Percentiles rank a stretch among this genome's conserved stretches.
phyloP scores from a whole-genome alignment of 2,797 vertebrate genomes.

The Cottoperca gobio region DNA sequence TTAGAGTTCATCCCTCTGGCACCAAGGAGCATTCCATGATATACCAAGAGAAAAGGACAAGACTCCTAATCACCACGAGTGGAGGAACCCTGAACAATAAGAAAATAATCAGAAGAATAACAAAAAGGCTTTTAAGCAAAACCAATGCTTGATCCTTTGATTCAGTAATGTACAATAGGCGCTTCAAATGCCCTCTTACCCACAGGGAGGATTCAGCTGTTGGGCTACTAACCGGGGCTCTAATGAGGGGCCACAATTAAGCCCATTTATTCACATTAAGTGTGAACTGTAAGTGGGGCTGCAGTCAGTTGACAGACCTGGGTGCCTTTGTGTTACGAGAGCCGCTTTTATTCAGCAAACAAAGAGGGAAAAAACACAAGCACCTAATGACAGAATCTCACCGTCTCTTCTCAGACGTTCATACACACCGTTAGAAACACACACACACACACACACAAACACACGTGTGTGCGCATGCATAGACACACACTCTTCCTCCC shows the following conservation, averaged over 20 bases:
- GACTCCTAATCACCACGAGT: slow-evolving; percentile 77
- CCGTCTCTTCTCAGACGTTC: slow-evolving; percentile 66
- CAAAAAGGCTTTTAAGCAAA: slow-evolving; percentile 80
- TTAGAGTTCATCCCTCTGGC: slow-evolving; percentile 40
- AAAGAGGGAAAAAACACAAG: slow-evolving; percentile 83
- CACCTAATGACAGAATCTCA: slow-evolving; percentile 82
- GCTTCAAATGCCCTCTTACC: slow-evolving; percentile 84
- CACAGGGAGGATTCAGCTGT: slow-evolving; percentile 83
- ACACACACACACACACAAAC: slow-evolving; percentile 13
- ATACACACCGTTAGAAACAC: slow-evolving; percentile 41
- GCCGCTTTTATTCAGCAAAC: slow-evolving; percentile 82
- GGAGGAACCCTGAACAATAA: slow-evolving; percentile 73
- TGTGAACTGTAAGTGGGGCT: slow-evolving; percentile 84
- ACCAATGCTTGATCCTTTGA: slow-evolving; percentile 82
- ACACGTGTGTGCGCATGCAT: slow-evolving; percentile 14
- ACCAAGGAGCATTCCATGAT: slow-evolving; percentile 67
- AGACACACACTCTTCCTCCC: slow-evolving; percentile 49
- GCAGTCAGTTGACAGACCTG: slow-evolving; percentile 81
- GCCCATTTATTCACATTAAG: slow-evolving; percentile 86
- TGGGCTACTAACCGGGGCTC: slow-evolving; percentile 72
- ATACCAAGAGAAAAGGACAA: slow-evolving; percentile 63
- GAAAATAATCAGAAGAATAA: slow-evolving; percentile 84
- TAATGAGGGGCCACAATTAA: slow-evolving; percentile 88
- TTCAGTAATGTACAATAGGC: slow-evolving; percentile 78
- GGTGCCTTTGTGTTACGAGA: slow-evolving; percentile 83